Base-by-base conservation (phyloP, 2,888 invertebrate genomes). In the Agriotes lineatus region DNA sequence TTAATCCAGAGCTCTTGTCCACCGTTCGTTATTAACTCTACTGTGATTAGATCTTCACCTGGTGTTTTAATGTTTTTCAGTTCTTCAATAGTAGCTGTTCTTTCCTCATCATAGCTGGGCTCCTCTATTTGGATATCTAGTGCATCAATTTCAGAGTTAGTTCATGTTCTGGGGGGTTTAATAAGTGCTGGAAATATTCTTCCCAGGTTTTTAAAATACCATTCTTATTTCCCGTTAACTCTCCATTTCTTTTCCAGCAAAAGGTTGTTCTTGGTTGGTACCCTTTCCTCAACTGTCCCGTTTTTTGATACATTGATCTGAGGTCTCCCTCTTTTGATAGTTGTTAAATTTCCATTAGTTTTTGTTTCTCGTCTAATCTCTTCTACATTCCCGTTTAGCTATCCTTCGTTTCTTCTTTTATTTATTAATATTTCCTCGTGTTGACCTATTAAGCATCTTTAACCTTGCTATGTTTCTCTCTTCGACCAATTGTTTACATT, bases 191-290 rank as follows among this genome's bases (percentile, higher is more conserved):
- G 25, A 25, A 25, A n/a, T n/a, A n/a, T n/a, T n/a, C n/a, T n/a
- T n/a, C n/a, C n/a, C n/a, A n/a, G 25, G 25, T 25, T 25, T 25
- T 25, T 25, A 25, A 25, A 25, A 25, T 25, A 25, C 7, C 25
- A 3, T 25, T 7, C 7, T 25, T 25, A 25, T 25, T 25, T 25
- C 25, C 25, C 7, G 25, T 25, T 25, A 37, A 37, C 5, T 3
- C 37, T 37, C 37, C 37, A 37, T 37, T n/a, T 37, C 37, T 37
- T 37, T 37, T 37, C 37, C 37, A n/a, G 37, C 37, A 37, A 37
- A 3, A 37, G n/a, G n/a, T 37, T 37, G 37, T 37, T 37, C n/a
- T 37, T 37, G 37, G 37, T 37, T 37, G 37, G 37, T 37, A 37
- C n/a, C 37, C 37, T 37, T 37, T 37, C 37, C 10, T 37, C 10